Evolutionary conservation across 2,113 vertebrate species (phyloP), one percentile per base, ranked within the genome.

Genomic region (Daubentonia madagascariensis): DNA sequence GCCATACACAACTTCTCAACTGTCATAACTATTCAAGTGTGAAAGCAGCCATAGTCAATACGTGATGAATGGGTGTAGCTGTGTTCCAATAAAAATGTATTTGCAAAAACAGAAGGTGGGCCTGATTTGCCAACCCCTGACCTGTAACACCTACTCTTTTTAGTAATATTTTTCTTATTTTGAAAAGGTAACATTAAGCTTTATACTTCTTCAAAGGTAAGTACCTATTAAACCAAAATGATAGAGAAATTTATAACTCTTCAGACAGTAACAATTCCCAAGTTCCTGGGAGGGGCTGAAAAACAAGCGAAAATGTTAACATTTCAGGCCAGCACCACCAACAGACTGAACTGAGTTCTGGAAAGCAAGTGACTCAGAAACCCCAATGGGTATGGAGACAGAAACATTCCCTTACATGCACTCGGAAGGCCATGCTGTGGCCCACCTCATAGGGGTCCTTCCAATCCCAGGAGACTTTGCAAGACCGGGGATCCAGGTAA

Each of bases 371-470:
- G 80, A 97, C 85, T 90, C 87, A 97, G 96, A 97, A 97, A 96
- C 94, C 96, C 75, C 67, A 92, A 98, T 35, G 91, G 72, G 54
- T 84, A 96, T 0, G 72, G 96, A 99, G 98, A 99, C 93, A 98
- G 97, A 98, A 98, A 98, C 97, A 98, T 97, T 98, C 97, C 97
- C 99, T 99, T 99, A 99, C 99, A 98, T 99, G 99, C 96, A 99
- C 99, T 97, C 99, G 99, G 98, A 99, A 99, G 99, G 99, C 99
- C 99, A 99, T 99, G 98, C 99, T 99, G 94, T 99, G 99, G 98
- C 99, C 99, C 98, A 99, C 99, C 99, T 99, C 99, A 98, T 99
- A 99, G 96, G 99, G 99, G 97, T 99, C 99, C 98, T 99, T 99
- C 99, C 99, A 99, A 98, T 99, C 99, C 99, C 99, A 99, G 76